Base-by-base conservation (phyloP, 2,113 vertebrate species). In the Aldabrachelys gigantea region DNA sequence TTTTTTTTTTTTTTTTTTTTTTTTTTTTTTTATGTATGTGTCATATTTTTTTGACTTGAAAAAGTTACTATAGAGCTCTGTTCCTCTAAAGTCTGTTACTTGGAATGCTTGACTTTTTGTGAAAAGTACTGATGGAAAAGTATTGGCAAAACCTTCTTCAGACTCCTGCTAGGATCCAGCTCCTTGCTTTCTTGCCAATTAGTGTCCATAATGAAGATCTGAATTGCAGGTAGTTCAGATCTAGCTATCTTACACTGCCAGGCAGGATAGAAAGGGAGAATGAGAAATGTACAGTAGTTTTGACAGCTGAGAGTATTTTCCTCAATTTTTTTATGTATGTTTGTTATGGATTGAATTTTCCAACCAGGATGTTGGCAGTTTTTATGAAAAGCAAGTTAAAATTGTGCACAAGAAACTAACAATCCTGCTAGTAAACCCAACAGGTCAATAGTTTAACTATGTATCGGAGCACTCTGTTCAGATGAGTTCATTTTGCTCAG, bases 21-120 rank as follows among this genome's bases (percentile, higher is more conserved):
- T 41, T 3, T 41, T 41, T 41, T 41, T 41, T 90, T 95, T 50
- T 49, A 52, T 38, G 41, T 21, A 35, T 75, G 54, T 6, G 47
- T 89, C 19, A 31, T 50, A 31, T 35, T 52, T 19, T 52, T 19
- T 84, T 78, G 5, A 94, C 94, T 96, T 97, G 92, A 94, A 96
- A 95, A 89, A 59, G 56, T 56, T 52, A 89, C 82, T 72, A 6
- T 35, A 2, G 1, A 10, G 31, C 84, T 27, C 38, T 8, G 16
- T 56, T 27, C 3, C 25, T 14, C 38, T 57, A 38, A 1, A 0
- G 0, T 88, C 35, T 81, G 54, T 41, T 82, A 19, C 14, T 57
- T 56, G 54, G 53, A 57, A 57, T 59, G 59, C 72, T n/a, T 79
- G 27, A 1, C 21, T 1, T 6, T 78, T 78, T 78, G 25, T 88